Percentiles rank a stretch among this genome's conserved stretches.
These are phyloP conservation scores for Euspilapteryx auroguttella DNA, from an alignment of 2,888 invertebrate species.

Conservation along the genomic window DNA sequence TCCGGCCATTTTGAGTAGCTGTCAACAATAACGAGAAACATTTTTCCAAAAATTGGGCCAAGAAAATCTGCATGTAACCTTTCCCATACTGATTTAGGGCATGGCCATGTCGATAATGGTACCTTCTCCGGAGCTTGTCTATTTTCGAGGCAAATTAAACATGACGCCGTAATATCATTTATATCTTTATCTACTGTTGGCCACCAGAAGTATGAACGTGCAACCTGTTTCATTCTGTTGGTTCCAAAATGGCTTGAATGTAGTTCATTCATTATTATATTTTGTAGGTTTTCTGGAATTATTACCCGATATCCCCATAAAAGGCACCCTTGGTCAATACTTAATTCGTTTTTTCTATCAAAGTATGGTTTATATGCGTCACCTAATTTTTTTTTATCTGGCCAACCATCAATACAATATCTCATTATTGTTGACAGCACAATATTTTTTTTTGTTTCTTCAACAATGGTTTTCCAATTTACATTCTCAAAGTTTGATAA, in stretches of 20 bases:
- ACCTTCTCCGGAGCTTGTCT: no score
- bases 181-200: slow-evolving; percentile 1
- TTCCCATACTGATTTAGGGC: no score
- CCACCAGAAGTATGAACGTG: no score
- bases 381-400: neutral
- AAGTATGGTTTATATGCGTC: slow-evolving; percentile 1
- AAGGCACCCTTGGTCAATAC: neutral
- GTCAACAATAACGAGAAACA: no score
- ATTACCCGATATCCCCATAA: slow-evolving; percentile 2
- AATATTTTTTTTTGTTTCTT: slow-evolving; percentile 1
- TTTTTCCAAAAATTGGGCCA: no score
- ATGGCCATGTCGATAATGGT: no score
- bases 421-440: neutral
- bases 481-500: neutral
- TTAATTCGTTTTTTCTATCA: slow-evolving; percentile 1
- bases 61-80: no score
- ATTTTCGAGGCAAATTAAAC: slow-evolving; percentile 1
- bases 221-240: slow-evolving; percentile 1
- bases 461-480: neutral
- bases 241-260: slow-evolving; percentile 1
- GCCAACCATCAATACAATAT: slow-evolving; percentile 1
- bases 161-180: neutral
- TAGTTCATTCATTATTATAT: neutral
- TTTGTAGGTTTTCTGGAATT: slow-evolving; percentile 1
- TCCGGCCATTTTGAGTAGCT: no score